Base-by-base conservation (phyloP, 2,113 vertebrate genomes). In the Ophthalmolycus amberensis region DNA sequence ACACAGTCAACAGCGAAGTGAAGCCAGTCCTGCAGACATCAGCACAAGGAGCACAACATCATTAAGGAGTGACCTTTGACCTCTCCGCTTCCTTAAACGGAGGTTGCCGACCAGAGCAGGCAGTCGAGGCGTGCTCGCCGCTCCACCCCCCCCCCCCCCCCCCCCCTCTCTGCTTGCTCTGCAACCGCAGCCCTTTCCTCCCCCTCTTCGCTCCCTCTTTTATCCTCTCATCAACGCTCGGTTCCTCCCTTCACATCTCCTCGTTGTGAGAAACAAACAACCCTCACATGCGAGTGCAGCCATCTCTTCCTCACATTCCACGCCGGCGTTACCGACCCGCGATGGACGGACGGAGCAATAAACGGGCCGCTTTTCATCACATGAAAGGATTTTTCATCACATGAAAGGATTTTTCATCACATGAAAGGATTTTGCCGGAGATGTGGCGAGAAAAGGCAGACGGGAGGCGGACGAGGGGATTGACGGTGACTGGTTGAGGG, bases 1-100 rank as follows among this genome's bases (percentile, higher is more conserved):
- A 12, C 20, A 12, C 20, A 3, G 11, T 63, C 77, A 44, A 42
- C 82, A 12, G 73, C 27, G 8, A 34, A 50, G 50, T 9, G 20
- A 9, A 52, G 50, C 7, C 66, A 58, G 27, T 32, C 25, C 40
- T 52, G 7, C 27, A 25, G 8, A 38, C 38, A 9, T 73, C 77
- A 89, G 86, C 83, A 76, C 77, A 40, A 38, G 29, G 67, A 72
- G 66, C 69, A 11, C 50, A 59, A 18, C 84, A 81, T 89, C 81
- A 89, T 90, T 91, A 82, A 70, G 37, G 44, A 22, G 63, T 63
- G 81, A 89, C 85, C 90, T 89, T 58, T 91, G 88, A 89, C 86
- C 77, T 52, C 40, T 11, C 20, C 27, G 64, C 62, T 77, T 52
- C 59, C 48, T 79, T 48, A 62, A 56, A 25, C 29, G 0, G 12